Percentiles rank a stretch among this genome's conserved stretches.
phyloP scores from a whole-genome alignment of 2,797 vertebrate genomes.

The Botia almorhae region DNA sequence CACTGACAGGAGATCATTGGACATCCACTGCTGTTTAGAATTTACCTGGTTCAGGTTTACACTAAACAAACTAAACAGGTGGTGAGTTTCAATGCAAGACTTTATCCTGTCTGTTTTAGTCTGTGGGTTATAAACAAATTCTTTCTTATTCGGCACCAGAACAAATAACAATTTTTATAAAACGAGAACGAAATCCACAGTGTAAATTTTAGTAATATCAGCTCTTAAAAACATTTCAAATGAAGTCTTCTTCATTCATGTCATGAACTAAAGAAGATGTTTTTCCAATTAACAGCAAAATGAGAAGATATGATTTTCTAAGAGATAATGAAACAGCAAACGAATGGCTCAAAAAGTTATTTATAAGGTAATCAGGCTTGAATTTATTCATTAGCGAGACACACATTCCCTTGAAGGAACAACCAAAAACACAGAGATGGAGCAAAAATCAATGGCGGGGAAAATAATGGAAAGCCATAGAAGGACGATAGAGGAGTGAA shows the following conservation, averaged over 20 bases:
- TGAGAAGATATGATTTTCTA: not conserved
- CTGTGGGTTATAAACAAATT: no score
- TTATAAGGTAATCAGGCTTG: not conserved
- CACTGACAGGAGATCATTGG: conserved; percentile 73
- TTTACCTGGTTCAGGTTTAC: conserved; percentile 60
- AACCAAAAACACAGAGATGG: conserved; percentile 28
- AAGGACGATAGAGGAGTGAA: conserved; percentile 61
- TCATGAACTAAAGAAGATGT: not conserved
- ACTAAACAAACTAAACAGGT: no score
- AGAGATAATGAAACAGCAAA: not conserved
- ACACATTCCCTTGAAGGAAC: conserved; percentile 27
- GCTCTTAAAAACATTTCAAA: not conserved
- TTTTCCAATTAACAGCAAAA: not conserved
- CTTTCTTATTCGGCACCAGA: no score
- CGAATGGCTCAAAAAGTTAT: not conserved
- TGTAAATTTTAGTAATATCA: no score
- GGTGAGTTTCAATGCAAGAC: no score
- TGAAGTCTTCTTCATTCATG: not conserved
- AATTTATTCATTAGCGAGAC: conserved; percentile 22
- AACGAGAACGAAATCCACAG: no score
- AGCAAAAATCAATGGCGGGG: conserved; percentile 62
- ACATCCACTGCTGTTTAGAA: conserved; percentile 72
- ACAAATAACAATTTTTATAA: no score
- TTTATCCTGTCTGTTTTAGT: no score
- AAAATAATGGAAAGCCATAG: conserved; percentile 53